A percentile compares a stretch with the other conserved stretches of the same genome.
Conservation (phyloP, 2,113 vertebrate species). For the Calcarius ornatus region DNA sequence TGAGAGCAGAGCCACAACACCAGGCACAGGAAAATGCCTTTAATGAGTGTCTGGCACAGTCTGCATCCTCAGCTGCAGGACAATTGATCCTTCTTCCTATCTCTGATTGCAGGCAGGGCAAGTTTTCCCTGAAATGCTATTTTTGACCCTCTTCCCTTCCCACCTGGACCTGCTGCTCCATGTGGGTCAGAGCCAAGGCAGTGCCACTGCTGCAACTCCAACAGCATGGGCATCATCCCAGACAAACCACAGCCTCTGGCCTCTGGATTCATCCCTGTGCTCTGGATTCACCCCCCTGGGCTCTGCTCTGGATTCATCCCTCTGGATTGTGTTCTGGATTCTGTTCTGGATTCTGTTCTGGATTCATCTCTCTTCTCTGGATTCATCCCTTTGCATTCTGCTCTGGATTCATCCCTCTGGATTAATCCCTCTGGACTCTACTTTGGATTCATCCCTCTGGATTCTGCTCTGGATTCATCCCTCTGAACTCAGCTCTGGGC, state of each 20-base stretch:
- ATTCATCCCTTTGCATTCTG: no score
- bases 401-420: no score
- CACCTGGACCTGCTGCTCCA: neutral
- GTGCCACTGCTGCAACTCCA: neutral
- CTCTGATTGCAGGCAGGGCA: neutral
- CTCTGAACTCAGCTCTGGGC: no score
- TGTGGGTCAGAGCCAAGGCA: neutral
- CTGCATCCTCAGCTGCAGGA: conserved; percentile 8
- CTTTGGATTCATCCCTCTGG: no score
- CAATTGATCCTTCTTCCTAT: neutral
- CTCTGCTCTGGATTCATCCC: no score
- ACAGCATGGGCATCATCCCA: no score
- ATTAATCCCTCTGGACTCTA: no score
- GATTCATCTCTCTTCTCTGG: no score
- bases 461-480: no score
- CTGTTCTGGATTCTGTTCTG: no score
- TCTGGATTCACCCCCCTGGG: neutral
- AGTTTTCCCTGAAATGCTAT: neutral
- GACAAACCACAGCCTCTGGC: neutral
- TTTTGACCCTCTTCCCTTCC: neutral
- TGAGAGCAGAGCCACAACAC: neutral
- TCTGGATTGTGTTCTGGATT: no score
- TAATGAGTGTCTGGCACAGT: conserved; percentile 6
- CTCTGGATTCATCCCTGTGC: neutral
- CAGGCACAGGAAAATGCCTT: neutral